Evolutionary conservation across 2,113 vertebrate species (phyloP), one percentile per base, ranked within the genome.

Genomic region (Climacteris rufus): DNA sequence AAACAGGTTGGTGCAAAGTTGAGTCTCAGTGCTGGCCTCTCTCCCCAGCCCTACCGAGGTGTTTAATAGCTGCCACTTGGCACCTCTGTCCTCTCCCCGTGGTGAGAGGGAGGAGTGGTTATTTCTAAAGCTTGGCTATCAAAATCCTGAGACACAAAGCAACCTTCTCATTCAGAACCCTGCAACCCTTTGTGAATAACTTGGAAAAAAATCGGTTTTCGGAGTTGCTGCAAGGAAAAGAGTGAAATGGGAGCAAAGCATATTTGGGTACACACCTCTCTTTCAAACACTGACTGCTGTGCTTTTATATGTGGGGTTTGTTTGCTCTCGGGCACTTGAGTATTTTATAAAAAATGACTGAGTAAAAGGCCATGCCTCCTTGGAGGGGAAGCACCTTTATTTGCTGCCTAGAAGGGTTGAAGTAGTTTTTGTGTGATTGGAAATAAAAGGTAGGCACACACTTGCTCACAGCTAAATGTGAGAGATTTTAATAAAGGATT

Each of bases 1-100:
- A n/a, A 87, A 35, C 0, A 1, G 15, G 5, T 42, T 47, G 18
- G 28, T 75, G 72, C 9, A n/a, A 37, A 80, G 12, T 24, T 15
- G 15, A 2, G 5, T 53, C 13, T 75, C 4, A 2, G 20, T 13
- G 23, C 52, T 83, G 1, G 0, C 39, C 13, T 37, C 33, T 31
- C 19, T 50, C 37, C 40, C 31, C 64, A 37, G 76, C 68, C 19
- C 20, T 22, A 6, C 64, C 1, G 21, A 50, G 68, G 3, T 47
- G 40, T 65, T 68, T 19, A 37, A 9, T 2, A 42, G 24, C 37
- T 75, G 14, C 33, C 20, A 33, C 70, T 82, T 59, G 12, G 30
- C 63, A 50, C 57, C 39, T 71, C 68, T 19, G 7, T 28, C 25
- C 35, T 54, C 16, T n/a, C 6, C 21, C 15, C 0, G 1, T 14